Evolutionary conservation across 2,113 vertebrate species (phyloP).

Genomic region (Apodemus speciosus): DNA sequence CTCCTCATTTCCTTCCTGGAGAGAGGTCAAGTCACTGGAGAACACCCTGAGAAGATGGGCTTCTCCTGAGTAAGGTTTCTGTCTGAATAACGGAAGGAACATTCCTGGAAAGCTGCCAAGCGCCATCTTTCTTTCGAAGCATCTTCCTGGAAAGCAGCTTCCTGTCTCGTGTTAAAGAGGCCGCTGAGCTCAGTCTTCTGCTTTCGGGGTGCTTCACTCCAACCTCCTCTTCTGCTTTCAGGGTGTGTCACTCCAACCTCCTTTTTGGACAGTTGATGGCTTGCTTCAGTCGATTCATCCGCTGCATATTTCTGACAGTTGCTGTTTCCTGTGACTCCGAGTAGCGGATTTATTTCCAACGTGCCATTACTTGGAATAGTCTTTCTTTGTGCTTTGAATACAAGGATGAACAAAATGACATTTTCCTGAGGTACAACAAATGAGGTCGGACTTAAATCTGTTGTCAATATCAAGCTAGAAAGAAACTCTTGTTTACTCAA

Average conservation of each 20-base stretch:
- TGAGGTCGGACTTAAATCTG: slow-evolving; percentile 17
- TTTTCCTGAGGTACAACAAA: background rate
- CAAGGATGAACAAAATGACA: background rate
- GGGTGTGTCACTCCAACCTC: background rate
- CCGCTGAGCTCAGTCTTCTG: background rate
- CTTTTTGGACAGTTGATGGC: background rate
- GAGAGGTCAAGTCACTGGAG: background rate
- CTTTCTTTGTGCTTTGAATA: slow-evolving; percentile 28
- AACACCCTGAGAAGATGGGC: background rate
- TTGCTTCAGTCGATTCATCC: background rate
- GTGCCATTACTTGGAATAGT: slow-evolving; percentile 30
- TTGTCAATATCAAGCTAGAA: background rate
- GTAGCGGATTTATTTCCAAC: background rate
- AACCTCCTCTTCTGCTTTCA: background rate
- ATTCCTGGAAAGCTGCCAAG: background rate
- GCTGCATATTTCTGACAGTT: background rate
- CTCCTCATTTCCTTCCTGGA: background rate
- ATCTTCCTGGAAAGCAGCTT: background rate
- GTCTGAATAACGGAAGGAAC: background rate
- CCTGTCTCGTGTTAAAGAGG: background rate
- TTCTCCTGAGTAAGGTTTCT: background rate
- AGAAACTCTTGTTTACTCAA: slow-evolving; percentile 13
- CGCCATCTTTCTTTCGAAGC: background rate
- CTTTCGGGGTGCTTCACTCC: background rate
- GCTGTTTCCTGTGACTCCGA: background rate